Evolutionary conservation across 2,797 vertebrate species (phyloP).

Genomic region (Acanthurus lineatus): DNA sequence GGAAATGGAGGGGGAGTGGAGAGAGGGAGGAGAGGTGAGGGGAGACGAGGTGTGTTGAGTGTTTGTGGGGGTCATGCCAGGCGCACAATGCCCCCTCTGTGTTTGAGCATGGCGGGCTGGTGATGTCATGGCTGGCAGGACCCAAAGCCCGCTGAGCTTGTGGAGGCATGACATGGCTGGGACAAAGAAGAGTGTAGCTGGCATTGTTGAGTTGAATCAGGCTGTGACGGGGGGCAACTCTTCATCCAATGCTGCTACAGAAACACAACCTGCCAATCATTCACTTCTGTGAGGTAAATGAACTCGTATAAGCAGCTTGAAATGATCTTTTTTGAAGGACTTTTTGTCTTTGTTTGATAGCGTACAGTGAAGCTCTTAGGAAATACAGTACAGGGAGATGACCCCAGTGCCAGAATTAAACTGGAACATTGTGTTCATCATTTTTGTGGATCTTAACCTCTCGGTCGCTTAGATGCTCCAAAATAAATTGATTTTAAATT

Average conservation of each 20-base stretch:
- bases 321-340: neutral
- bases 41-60: constrained; percentile 37
- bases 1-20: constrained; percentile 8
- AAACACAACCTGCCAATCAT: constrained; percentile 54
- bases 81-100: constrained; percentile 59
- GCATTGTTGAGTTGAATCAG: constrained; percentile 69
- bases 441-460: too few relatives aligned
- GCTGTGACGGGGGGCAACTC: constrained; percentile 48
- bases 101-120: constrained; percentile 48
- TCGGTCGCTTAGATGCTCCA: too few relatives aligned
- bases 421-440: too few relatives aligned
- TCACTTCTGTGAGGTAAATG: constrained; percentile 18
- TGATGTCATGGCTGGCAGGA: constrained; percentile 77
- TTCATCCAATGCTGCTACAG: constrained; percentile 20
- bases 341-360: neutral
- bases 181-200: constrained; percentile 54
- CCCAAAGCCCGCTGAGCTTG: constrained; percentile 44
- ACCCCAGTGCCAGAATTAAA: too few relatives aligned
- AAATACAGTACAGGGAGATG: too few relatives aligned
- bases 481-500: too few relatives aligned
- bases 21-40: constrained; percentile 22
- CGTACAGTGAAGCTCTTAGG: too few relatives aligned
- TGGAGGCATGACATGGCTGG: constrained; percentile 63
- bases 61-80: constrained; percentile 15
- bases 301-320: neutral